These are phyloP conservation scores for Coboldia fuscipes DNA, from an alignment of 1,140 invertebrate species.

Conservation along the genomic window DNA sequence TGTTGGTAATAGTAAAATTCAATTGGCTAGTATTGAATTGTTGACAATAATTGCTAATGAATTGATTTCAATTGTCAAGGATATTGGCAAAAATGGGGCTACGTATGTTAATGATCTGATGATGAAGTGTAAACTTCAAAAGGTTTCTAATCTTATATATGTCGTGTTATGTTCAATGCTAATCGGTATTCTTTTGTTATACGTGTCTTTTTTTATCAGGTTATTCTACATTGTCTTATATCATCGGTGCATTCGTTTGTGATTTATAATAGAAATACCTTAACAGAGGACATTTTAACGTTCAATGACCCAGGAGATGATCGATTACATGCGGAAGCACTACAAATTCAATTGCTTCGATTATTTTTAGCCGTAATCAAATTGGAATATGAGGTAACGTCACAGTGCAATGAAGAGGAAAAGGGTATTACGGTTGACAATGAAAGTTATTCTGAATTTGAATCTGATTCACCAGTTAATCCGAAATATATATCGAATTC, in stretches of 20 bases:
- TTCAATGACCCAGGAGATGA: constrained; percentile 56
- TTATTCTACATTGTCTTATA: constrained; percentile 64
- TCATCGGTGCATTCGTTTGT: constrained; percentile 41
- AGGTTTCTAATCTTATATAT: constrained; percentile 12
- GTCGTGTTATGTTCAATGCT: too few relatives aligned
- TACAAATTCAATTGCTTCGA: constrained; percentile 54
- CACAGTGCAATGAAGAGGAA: constrained; percentile 27
- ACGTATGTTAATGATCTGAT: constrained; percentile 67
- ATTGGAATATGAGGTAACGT: constrained; percentile 45
- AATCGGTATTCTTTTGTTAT: too few relatives aligned
- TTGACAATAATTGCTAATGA: constrained; percentile 57
- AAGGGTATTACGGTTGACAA: neutral
- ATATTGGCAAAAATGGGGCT: constrained; percentile 58
- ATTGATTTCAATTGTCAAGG: constrained; percentile 57
- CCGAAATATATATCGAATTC: constrained; percentile 40
- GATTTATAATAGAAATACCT: constrained; percentile 28
- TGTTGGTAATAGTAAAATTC: constrained; percentile 49
- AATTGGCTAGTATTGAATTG: constrained; percentile 56
- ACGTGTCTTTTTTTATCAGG: too few relatives aligned
- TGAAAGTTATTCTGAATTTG: constrained; percentile 9
- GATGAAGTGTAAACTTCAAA: constrained; percentile 67
- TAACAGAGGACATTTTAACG: constrained; percentile 63
- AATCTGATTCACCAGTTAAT: constrained; percentile 13
- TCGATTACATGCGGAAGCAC: constrained; percentile 46
- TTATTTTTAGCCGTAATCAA: constrained; percentile 43